A percentile compares a stretch with the other conserved stretches of the same genome.
phyloP scores from a whole-genome alignment of 2,888 invertebrate genomes.

The Leptinotarsa haldemani region DNA sequence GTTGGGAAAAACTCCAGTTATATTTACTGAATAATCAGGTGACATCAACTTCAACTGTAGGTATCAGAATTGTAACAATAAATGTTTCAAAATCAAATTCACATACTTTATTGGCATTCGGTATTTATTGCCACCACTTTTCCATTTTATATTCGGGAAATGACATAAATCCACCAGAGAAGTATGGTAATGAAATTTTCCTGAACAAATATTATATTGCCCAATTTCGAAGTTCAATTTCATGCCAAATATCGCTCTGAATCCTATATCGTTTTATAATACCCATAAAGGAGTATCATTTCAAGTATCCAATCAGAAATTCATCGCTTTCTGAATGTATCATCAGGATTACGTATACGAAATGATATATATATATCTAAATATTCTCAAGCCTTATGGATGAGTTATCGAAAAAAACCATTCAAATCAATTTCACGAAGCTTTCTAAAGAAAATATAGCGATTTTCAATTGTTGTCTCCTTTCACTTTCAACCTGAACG shows the following conservation, averaged over 20 bases:
- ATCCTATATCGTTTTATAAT: not conserved
- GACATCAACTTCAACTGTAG: no score
- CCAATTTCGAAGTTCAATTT: not conserved
- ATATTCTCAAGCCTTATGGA: not conserved
- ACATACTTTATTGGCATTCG: no score
- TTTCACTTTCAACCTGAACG: not conserved
- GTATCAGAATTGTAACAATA: no score
- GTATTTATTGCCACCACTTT: no score
- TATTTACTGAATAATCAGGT: no score
- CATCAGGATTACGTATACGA: not conserved
- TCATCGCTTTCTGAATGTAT: not conserved
- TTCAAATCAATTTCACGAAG: not conserved
- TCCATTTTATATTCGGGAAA: no score
- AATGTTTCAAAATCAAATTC: no score
- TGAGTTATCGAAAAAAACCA: not conserved
- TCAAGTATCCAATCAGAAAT: conserved; percentile 6
- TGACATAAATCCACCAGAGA: no score
- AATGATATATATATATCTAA: not conserved
- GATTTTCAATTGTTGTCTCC: not conserved
- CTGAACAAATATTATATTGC: not conserved
- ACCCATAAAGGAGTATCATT: not conserved
- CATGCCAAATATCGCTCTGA: not conserved
- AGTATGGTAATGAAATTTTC: not conserved
- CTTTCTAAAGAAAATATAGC: not conserved
- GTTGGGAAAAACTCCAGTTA: no score